These are phyloP conservation scores for Catalaphyllia jardinei DNA, from an alignment of 64 coral and sea anemone genomes.

Conservation along the genomic window DNA sequence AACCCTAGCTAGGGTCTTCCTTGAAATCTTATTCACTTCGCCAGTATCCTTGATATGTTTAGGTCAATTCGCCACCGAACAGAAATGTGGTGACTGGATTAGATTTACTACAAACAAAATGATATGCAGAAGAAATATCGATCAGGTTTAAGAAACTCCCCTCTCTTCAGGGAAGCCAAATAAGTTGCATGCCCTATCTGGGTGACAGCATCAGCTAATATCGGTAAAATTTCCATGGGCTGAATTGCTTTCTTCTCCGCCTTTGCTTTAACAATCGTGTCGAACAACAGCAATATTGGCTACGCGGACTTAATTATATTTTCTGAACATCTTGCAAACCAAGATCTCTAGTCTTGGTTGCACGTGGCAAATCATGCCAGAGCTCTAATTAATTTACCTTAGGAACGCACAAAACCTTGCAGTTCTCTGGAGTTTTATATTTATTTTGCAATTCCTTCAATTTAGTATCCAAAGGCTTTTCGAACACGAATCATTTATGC, in stretches of 20 bases:
- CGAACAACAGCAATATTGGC: slow-evolving; percentile 42
- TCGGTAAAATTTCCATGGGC: background rate
- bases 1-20: too few relatives aligned
- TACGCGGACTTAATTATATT: slow-evolving; percentile 41
- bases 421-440: slow-evolving; percentile 68
- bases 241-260: background rate
- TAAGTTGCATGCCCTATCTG: slow-evolving; percentile 53
- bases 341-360: slow-evolving; percentile 44
- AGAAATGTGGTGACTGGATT: slow-evolving; percentile 46
- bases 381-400: slow-evolving; percentile 66
- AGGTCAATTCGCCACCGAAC: slow-evolving; percentile 71
- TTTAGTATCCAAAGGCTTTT: slow-evolving; percentile 67
- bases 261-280: background rate
- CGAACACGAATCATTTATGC: slow-evolving; percentile 49
- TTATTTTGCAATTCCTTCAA: slow-evolving; percentile 73
- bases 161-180: slow-evolving; percentile 36
- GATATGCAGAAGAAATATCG: slow-evolving; percentile 50
- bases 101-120: slow-evolving; percentile 42
- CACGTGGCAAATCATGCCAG: slow-evolving; percentile 74
- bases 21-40: too few relatives aligned
- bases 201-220: slow-evolving; percentile 22
- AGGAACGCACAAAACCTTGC: slow-evolving; percentile 66
- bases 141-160: slow-evolving; percentile 61
- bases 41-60: slow-evolving; percentile 42
- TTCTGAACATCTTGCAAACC: slow-evolving; percentile 46